Evolutionary conservation across 2,888 invertebrate genomes (phyloP), one percentile per base, ranked within the genome.

Genomic region (Leucophenga montana): DNA sequence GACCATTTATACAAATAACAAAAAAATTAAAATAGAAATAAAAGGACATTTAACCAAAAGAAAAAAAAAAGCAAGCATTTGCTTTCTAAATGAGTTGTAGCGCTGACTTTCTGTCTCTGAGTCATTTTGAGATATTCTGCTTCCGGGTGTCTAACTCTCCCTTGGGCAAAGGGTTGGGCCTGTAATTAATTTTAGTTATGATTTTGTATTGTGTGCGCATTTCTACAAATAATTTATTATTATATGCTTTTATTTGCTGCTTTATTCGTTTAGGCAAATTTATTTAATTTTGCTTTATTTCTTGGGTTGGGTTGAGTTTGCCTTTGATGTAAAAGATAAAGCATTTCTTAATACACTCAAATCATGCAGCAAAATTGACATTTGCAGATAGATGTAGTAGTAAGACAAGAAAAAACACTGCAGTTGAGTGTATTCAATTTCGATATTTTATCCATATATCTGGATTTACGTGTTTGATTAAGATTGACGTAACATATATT

Each of bases 111-210:
- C 39, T 39, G 39, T 39, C 33, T 33, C 33, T 33, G 33, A 33
- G 33, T 33, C 39, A 39, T 11, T 11, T 11, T 39, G 27, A 5
- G 1, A 39, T 5, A 8, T 39, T 39, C 39, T 39, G 1, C 39
- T 39, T 5, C 39, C 11, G 39, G 9, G 11, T 39, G 8, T 11
- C 39, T 39, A 39, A 39, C 39, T 3, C 39, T 39, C 18, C 50
- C 50, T 18, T n/a, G 14, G 16, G 50, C 57, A 57, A 39, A 39
- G 62, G 62, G 62, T 48, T 64, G 46, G 62, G 62, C 48, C 22
- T 18, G 22, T 64, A 64, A 64, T 64, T 64, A 64, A 64, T 48
- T 64, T 64, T 48, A 13, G 62, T 46, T 46, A 64, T 64, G 62
- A 64, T 64, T 64, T 64, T 22, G 3, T 39, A 1, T 39, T 39